phyloP scores from a whole-genome alignment of 2,797 vertebrate species.

The Muscicapa striata region DNA sequence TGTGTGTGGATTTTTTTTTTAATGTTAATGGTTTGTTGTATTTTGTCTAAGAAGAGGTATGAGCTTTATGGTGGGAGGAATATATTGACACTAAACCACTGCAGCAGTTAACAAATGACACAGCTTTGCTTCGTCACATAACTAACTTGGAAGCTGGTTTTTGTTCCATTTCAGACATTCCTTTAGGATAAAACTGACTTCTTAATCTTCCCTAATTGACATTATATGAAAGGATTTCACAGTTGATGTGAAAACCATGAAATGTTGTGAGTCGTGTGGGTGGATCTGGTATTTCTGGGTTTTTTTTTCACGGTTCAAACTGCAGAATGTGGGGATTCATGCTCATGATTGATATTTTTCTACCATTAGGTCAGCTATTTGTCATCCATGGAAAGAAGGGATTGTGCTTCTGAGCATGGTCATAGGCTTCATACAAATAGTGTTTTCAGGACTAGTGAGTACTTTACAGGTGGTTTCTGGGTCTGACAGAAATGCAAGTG shows the following conservation, averaged over 20 bases:
- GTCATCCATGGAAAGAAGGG: neutral
- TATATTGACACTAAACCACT: neutral
- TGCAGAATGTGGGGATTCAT: neutral
- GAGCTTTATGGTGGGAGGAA: conserved; percentile 29
- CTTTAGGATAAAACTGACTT: neutral
- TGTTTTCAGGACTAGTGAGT: neutral
- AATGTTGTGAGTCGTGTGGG: neutral
- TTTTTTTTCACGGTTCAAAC: neutral
- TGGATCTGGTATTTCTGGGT: neutral
- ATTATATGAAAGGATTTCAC: neutral
- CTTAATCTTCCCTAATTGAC: neutral
- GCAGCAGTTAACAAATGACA: neutral
- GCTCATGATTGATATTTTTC: neutral
- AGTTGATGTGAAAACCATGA: neutral
- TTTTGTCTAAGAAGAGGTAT: conserved; percentile 44
- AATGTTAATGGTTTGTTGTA: conserved; percentile 28
- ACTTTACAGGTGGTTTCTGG: neutral
- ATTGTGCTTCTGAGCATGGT: neutral
- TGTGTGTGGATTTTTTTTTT: conserved; percentile 44
- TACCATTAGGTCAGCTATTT: neutral
- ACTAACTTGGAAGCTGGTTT: neutral
- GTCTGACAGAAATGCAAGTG: neutral
- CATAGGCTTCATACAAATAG: neutral
- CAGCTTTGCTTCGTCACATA: conserved; percentile 23
- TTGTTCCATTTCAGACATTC: neutral